A percentile compares a stretch with the other conserved stretches of the same genome.
Conservation (phyloP, 1,140 invertebrate genomes). For the Eumaeus atala region DNA sequence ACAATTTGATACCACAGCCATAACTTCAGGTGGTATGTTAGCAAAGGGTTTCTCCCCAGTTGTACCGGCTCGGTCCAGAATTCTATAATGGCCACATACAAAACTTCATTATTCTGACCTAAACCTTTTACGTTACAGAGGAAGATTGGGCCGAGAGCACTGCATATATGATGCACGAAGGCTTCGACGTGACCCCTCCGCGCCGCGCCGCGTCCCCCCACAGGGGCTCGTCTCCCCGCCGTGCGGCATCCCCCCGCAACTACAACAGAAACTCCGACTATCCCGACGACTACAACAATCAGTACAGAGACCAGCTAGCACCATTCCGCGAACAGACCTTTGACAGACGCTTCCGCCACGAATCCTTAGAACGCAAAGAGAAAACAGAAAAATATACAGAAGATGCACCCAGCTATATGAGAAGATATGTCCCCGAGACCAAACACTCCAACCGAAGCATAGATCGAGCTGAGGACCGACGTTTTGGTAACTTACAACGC, state of each 20-base stretch:
- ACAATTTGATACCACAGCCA: too few relatives aligned
- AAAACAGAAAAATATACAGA: slow-evolving; percentile 53
- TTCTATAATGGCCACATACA: too few relatives aligned
- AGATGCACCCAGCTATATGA: slow-evolving; percentile 46
- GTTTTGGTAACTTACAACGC: slow-evolving; percentile 58
- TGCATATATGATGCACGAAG: slow-evolving; percentile 72
- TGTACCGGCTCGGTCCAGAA: too few relatives aligned
- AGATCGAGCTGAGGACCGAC: slow-evolving; percentile 55
- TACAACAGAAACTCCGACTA: slow-evolving; percentile 41
- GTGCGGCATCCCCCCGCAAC: slow-evolving; percentile 49
- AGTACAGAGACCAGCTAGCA: slow-evolving; percentile 51
- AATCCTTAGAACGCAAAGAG: slow-evolving; percentile 58
- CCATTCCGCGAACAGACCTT: slow-evolving; percentile 56
- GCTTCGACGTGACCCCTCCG: slow-evolving; percentile 61
- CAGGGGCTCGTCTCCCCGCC: slow-evolving; percentile 35
- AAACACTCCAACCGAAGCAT: slow-evolving; percentile 64
- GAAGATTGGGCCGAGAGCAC: slow-evolving; percentile 73
- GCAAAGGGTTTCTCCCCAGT: too few relatives aligned
- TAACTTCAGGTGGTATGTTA: too few relatives aligned
- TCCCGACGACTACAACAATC: slow-evolving; percentile 53
- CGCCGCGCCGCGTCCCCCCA: slow-evolving; percentile 40
- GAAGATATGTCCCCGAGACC: slow-evolving; percentile 54
- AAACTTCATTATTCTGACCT: background rate
- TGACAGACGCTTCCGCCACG: slow-evolving; percentile 58
- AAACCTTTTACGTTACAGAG: slow-evolving; percentile 52